Evolutionary conservation across 2,113 vertebrate species (phyloP).

Genomic region (Catharus bicknelli): DNA sequence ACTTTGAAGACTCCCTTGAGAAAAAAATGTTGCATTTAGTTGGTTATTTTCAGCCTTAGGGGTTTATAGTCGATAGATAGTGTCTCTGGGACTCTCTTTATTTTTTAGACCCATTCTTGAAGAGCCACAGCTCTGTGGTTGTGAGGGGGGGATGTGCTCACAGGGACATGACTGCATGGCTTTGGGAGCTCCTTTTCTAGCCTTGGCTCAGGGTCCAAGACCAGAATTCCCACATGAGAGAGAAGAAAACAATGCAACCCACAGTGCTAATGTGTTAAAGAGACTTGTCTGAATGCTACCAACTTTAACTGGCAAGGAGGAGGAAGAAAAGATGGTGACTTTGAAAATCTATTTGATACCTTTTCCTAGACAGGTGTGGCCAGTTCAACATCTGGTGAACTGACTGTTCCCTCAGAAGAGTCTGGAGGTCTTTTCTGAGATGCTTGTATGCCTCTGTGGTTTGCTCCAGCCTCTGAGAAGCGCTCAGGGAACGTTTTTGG

Average conservation of each 20-base stretch:
- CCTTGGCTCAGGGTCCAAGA: slow-evolving; percentile 16
- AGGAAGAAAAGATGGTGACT: not conserved
- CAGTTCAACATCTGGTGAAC: not conserved
- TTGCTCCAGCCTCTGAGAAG: not conserved
- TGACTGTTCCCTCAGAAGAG: not conserved
- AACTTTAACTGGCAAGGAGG: not conserved
- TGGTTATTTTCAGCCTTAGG: slow-evolving; percentile 1
- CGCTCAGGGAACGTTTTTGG: not conserved
- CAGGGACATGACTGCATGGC: not conserved
- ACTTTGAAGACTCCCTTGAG: slow-evolving; percentile 13
- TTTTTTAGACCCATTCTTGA: not conserved
- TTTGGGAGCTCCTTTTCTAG: slow-evolving; percentile 1
- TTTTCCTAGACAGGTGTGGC: not conserved
- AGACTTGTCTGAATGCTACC: not conserved
- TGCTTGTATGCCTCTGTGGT: not conserved
- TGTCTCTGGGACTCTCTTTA: not conserved
- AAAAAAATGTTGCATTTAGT: not conserved
- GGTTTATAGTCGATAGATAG: not conserved
- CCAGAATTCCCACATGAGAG: slow-evolving; percentile 31
- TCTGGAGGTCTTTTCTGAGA: not conserved
- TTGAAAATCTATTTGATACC: not conserved
- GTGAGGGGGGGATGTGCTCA: not conserved
- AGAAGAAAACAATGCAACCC: slow-evolving; percentile 27
- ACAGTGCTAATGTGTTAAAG: slow-evolving; percentile 42
- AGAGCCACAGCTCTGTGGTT: not conserved